Evolutionary conservation across 1,140 invertebrate genomes (phyloP).

Genomic region (Nymphalis io): DNA sequence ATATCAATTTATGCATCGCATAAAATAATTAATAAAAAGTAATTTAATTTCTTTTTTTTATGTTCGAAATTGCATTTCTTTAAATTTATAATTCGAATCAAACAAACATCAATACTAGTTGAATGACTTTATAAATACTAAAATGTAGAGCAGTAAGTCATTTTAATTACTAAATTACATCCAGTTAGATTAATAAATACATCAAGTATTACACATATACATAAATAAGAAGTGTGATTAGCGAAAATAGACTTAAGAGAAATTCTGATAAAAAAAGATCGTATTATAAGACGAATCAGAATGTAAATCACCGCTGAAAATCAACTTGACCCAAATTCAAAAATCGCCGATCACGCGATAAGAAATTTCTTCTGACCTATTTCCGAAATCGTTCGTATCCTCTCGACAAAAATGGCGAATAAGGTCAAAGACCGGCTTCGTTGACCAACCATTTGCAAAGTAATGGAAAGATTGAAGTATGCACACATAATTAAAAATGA

Average conservation of each 20-base stretch:
- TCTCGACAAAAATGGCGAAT: constrained; percentile 53
- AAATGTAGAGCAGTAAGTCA: too few species aligned
- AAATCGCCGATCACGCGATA: constrained; percentile 31
- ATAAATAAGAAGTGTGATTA: too few species aligned
- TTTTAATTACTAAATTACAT: too few species aligned
- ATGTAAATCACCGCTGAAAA: constrained; percentile 30
- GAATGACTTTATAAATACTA: too few species aligned
- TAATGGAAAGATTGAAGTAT: constrained; percentile 68
- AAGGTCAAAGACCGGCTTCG: constrained; percentile 54
- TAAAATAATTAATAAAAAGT: too few species aligned
- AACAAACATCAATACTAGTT: too few species aligned
- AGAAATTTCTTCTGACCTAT: constrained; percentile 66
- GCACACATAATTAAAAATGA: constrained; percentile 77
- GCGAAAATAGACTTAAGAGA: neutral
- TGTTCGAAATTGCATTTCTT: too few species aligned
- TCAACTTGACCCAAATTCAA: constrained; percentile 57
- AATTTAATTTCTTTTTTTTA: too few species aligned
- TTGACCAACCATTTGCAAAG: constrained; percentile 28
- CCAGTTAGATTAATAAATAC: too few species aligned
- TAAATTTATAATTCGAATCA: too few species aligned
- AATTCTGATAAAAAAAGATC: neutral
- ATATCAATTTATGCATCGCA: too few species aligned
- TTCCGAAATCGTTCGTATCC: constrained; percentile 61
- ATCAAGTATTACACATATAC: too few species aligned
- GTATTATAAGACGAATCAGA: constrained; percentile 26